Base-by-base conservation (phyloP, 2,797 vertebrate genomes). In the Amazonetta brasiliensis region DNA sequence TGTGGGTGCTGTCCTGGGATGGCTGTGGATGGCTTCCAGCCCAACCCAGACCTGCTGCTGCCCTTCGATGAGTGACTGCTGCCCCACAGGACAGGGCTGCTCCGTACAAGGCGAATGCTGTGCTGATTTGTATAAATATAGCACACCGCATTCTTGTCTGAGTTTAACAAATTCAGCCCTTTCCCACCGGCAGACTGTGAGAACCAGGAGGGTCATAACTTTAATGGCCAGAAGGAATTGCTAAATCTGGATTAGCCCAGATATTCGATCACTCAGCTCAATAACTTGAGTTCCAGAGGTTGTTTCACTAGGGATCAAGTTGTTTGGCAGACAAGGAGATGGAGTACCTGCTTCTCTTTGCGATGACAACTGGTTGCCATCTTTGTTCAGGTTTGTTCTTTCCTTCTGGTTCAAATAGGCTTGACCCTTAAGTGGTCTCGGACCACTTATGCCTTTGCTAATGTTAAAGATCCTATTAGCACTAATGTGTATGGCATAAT, bases 41-140 rank as follows among this genome's bases (percentile, higher is more conserved):
- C 55, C 7, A 12, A 13, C n/a, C 19, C 60, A 81, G 88, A 67
- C 50, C 43, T 50, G 35, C 69, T 86, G 69, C 62, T 30, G 31
- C 60, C 56, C 71, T 88, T 86, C 6, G 1, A 48, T 60, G 78
- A 87, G 71, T 73, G 91, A 73, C 60, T 73, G 59, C 64, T 78
- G 83, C 87, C 56, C 37, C 3, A 0, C 3, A 1, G 55, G 46
- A 84, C 16, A 14, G 50, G 35, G 60, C 67, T 91, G 56, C 59
- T 90, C 35, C 59, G 33, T 90, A 84, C 67, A 90, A 90, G 85
- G 71, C 82, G 16, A 94, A 59, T 1, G 2, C 33, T 67, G n/a
- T 28, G 3, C n/a, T 50, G 59, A 26, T 90, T 74, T 90, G 81
- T 93, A 16, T 85, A 95, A 96, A 95, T 79, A 94, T 84, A 94